Conservation (phyloP, 1,140 invertebrate genomes). For the Augochlora pura region DNA sequence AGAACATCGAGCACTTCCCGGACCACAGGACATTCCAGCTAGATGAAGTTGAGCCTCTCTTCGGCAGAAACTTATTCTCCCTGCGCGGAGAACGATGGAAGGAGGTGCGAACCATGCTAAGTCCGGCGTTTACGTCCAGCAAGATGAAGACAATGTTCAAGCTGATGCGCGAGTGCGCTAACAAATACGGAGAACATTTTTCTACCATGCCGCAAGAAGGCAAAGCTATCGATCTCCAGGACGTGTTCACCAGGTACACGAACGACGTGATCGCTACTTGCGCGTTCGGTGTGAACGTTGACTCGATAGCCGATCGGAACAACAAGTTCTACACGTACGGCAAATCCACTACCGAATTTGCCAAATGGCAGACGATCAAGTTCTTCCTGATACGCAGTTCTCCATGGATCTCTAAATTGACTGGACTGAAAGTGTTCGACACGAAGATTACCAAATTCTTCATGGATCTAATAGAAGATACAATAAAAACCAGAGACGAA, state of each 20-base stretch:
- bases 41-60: conserved; percentile 62
- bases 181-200: conserved; percentile 16
- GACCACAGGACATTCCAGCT: conserved; percentile 70
- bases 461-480: conserved; percentile 65
- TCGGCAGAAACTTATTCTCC: conserved; percentile 68
- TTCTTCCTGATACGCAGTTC: conserved; percentile 55
- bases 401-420: conserved; percentile 59
- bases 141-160: conserved; percentile 56
- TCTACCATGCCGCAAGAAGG: conserved; percentile 57
- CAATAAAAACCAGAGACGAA: conserved; percentile 41
- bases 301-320: conserved; percentile 56
- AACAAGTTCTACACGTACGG: conserved; percentile 72
- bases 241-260: conserved; percentile 74
- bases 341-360: conserved; percentile 64
- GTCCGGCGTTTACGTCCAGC: conserved; percentile 72
- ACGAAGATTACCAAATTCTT: conserved; percentile 66
- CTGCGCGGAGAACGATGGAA: conserved; percentile 72
- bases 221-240: conserved; percentile 63
- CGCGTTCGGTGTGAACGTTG: conserved; percentile 72
- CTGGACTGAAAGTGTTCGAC: conserved; percentile 61
- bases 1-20: conserved; percentile 71
- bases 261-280: conserved; percentile 78
- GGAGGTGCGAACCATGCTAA: conserved; percentile 66
- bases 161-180: conserved; percentile 42
- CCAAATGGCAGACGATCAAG: conserved; percentile 54